Evolutionary conservation across 2,113 vertebrate species (phyloP).

Genomic region (Ictalurus furcatus): DNA sequence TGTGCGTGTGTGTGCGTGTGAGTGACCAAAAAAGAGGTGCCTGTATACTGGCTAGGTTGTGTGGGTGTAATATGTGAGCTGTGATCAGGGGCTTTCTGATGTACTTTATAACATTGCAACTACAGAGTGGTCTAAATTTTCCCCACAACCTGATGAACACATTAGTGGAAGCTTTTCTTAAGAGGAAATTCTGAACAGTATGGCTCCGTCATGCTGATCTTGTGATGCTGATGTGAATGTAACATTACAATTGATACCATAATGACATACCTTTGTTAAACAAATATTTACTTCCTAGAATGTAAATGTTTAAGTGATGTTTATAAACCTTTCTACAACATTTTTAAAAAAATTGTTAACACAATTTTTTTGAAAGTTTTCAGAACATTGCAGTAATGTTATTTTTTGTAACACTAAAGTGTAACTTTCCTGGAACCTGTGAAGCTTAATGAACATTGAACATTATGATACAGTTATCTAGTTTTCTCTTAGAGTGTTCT

Average conservation of each 20-base stretch:
- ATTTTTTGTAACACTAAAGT: not conserved
- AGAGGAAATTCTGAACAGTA: not conserved
- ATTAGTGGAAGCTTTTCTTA: not conserved
- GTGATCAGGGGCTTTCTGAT: constrained; percentile 16
- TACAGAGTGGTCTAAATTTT: not conserved
- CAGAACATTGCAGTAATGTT: not conserved
- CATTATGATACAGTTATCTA: not conserved
- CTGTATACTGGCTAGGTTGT: constrained; percentile 13
- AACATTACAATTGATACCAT: not conserved
- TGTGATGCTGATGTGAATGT: not conserved
- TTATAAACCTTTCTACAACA: not conserved
- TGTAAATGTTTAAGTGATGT: no score
- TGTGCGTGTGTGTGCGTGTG: constrained; percentile 13
- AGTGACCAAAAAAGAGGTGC: constrained; percentile 8
- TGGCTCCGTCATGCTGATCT: not conserved
- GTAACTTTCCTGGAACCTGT: not conserved
- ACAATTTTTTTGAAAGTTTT: not conserved
- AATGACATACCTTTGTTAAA: not conserved
- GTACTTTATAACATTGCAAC: constrained; percentile 18
- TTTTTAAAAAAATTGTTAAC: not conserved
- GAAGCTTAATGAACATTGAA: not conserved
- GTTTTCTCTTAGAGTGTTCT: not conserved
- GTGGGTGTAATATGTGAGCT: constrained; percentile 1
- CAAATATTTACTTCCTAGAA: not conserved
- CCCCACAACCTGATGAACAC: not conserved